These are phyloP conservation scores for Murina feae DNA, from an alignment of 2,113 vertebrate species.

Conservation along the genomic window DNA sequence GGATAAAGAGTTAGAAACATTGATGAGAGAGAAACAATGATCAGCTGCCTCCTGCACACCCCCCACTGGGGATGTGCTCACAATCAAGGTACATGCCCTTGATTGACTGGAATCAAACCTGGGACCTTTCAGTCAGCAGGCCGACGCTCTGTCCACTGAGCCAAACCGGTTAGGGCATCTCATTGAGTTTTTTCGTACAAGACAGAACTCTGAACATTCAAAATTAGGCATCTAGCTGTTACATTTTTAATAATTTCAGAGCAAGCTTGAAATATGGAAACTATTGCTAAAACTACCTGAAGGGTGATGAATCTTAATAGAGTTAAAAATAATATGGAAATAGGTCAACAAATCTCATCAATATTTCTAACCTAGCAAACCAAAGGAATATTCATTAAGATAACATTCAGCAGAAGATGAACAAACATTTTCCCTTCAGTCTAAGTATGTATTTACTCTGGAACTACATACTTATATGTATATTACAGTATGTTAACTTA, in stretches of 20 bases:
- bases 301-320: not conserved
- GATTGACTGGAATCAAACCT: no score
- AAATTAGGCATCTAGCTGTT: not conserved
- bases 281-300: not conserved
- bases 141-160: no score
- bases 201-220: not conserved
- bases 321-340: not conserved
- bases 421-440: not conserved
- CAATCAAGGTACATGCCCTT: no score
- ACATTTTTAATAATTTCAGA: not conserved
- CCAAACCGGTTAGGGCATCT: no score
- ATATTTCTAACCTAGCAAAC: not conserved
- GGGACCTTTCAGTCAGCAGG: no score
- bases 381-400: not conserved
- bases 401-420: not conserved
- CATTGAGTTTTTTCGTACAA: not conserved
- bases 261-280: not conserved
- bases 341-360: not conserved
- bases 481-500: not conserved
- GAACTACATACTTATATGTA: no score
- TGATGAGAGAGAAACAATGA: no score
- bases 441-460: not conserved
- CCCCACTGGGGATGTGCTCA: no score
- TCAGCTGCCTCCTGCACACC: no score
- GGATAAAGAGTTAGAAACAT: no score